phyloP scores from a whole-genome alignment of 2,797 vertebrate species.

The Anolis apletophallus region DNA sequence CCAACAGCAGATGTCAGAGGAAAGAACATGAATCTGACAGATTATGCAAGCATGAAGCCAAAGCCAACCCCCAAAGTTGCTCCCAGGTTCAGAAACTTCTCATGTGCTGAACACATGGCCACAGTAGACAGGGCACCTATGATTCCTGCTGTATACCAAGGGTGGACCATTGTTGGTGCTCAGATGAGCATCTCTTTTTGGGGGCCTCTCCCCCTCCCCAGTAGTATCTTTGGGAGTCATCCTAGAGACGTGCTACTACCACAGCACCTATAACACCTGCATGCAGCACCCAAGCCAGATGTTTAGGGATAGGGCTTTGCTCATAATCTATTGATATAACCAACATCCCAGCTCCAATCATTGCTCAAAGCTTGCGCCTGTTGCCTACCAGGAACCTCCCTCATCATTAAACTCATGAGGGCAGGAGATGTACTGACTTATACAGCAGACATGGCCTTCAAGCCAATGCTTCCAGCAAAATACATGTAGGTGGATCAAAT shows the following conservation, averaged over 20 bases:
- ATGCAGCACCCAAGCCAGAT: conserved; percentile 93
- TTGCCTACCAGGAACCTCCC: conserved; percentile 73
- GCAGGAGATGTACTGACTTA: conserved; percentile 90
- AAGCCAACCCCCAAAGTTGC: conserved; percentile 91
- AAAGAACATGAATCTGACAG: conserved; percentile 94
- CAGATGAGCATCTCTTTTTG: too few relatives aligned
- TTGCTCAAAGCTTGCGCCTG: conserved; percentile 93
- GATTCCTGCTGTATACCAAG: conserved; percentile 95
- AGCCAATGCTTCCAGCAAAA: conserved; percentile 90
- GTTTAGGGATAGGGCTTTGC: conserved; percentile 86
- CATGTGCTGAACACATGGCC: conserved; percentile 95
- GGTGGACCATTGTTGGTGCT: too few relatives aligned
- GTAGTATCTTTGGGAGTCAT: too few relatives aligned
- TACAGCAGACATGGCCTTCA: conserved; percentile 91
- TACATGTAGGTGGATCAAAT: conserved; percentile 97
- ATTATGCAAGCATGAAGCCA: conserved; percentile 93
- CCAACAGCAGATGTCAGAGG: conserved; percentile 90
- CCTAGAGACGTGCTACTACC: too few relatives aligned
- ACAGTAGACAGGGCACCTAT: conserved; percentile 94
- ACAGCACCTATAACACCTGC: conserved; percentile 80
- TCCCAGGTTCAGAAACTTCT: conserved; percentile 96
- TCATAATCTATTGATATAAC: conserved; percentile 92
- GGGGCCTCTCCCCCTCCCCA: too few relatives aligned
- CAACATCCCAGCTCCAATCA: conserved; percentile 93
- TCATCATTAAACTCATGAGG: conserved; percentile 76